Conservation (phyloP, 2,888 invertebrate species). For the Zaprionus bogoriensis region DNA sequence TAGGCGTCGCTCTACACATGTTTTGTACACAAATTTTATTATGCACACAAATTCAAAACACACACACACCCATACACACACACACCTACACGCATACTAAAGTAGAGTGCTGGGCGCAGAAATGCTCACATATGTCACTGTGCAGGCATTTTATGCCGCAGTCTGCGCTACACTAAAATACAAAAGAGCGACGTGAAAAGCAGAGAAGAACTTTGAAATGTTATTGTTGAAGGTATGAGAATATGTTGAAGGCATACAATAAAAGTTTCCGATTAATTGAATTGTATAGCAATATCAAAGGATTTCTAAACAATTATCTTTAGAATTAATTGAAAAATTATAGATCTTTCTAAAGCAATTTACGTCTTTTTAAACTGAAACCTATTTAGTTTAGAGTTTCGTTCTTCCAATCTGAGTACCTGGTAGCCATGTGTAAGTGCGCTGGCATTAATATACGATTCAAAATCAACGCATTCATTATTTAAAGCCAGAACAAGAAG, state of each 20-base stretch:
- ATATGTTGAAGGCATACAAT: too few species aligned
- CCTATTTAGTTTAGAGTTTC: not conserved
- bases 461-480: constrained; percentile 76
- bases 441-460: constrained; percentile 64
- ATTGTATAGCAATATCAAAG: too few species aligned
- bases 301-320: not conserved
- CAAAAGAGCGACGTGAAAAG: constrained; percentile 20
- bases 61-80: constrained; percentile 20
- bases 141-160: constrained; percentile 47
- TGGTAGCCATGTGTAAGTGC: constrained; percentile 44
- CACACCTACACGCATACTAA: not conserved
- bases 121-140: constrained; percentile 57
- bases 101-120: constrained; percentile 5
- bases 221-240: not conserved
- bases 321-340: not conserved
- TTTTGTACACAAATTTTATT: constrained; percentile 71
- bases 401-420: not conserved
- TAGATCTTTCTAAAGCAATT: too few species aligned
- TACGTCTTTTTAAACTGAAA: too few species aligned
- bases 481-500: constrained; percentile 56
- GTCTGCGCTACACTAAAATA: constrained; percentile 43
- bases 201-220: not conserved
- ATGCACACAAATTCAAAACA: constrained; percentile 61
- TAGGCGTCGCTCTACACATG: constrained; percentile 58
- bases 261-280: too few species aligned